Percentiles rank a stretch among this genome's conserved stretches.
These are phyloP conservation scores for Crambe crambe DNA, from an alignment of 37 sponge, comb jelly and placozoan species.

Conservation along the genomic window DNA sequence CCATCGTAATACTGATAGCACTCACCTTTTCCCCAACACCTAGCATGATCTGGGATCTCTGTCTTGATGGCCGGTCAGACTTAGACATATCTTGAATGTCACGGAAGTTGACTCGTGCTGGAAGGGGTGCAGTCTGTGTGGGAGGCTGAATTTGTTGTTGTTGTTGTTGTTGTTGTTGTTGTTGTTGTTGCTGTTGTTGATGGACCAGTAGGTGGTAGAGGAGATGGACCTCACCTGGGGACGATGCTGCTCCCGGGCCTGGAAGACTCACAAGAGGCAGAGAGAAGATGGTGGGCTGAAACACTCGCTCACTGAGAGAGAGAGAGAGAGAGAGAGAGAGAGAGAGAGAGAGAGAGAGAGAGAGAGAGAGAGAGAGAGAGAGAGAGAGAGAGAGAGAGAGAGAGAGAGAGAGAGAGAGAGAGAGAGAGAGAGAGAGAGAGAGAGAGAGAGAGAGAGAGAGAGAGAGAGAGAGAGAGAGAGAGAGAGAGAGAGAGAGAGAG, in stretches of 20 bases:
- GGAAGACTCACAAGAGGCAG: background rate
- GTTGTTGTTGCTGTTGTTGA: background rate
- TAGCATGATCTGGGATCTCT: background rate
- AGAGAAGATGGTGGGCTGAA: background rate
- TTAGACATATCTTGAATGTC: constrained; percentile 21
- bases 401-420: background rate
- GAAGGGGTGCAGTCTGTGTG: background rate
- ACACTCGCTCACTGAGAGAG: background rate
- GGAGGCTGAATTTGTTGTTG: background rate
- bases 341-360: constrained; percentile 4
- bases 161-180: constrained; percentile 1
- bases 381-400: background rate
- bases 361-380: constrained; percentile 1
- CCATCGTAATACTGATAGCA: too few relatives aligned
- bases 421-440: constrained; percentile 39
- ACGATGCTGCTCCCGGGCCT: background rate
- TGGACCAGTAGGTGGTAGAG: constrained; percentile 11
- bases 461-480: background rate
- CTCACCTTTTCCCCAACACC: background rate
- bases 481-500: too few relatives aligned
- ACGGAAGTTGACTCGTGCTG: constrained; percentile 8
- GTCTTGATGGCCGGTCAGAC: background rate
- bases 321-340: constrained; percentile 8
- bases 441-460: background rate
- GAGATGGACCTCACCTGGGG: background rate